Evolutionary conservation across 1,140 invertebrate species (phyloP).

Genomic region (Magallana angulata): DNA sequence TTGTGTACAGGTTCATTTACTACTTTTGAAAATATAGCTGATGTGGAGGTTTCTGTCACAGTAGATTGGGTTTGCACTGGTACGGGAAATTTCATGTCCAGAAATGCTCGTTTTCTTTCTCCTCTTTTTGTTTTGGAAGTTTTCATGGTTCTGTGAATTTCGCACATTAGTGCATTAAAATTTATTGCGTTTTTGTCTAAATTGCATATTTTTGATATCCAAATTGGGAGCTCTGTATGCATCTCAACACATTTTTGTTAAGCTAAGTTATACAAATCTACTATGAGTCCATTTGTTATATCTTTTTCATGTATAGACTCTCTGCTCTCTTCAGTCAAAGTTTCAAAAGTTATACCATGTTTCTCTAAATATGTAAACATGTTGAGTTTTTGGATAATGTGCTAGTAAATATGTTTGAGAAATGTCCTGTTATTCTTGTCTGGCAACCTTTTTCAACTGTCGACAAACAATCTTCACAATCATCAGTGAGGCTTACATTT

Average conservation of each 20-base stretch:
- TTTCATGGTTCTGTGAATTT: conserved; percentile 39
- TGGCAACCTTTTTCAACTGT: not conserved
- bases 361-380: not conserved
- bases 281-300: conserved; percentile 6
- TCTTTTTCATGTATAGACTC: not conserved
- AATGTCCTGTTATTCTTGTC: conserved; percentile 4
- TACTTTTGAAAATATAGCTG: not conserved
- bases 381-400: not conserved
- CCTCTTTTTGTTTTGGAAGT: conserved; percentile 1
- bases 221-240: not conserved
- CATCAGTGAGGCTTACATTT: not conserved
- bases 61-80: not conserved
- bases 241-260: not conserved
- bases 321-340: not conserved
- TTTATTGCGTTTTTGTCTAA: not conserved
- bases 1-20: not conserved
- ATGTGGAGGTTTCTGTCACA: not conserved
- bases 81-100: not conserved
- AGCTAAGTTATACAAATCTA: conserved; percentile 1
- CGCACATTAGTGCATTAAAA: not conserved
- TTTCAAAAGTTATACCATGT: not conserved
- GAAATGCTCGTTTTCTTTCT: conserved; percentile 17
- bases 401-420: not conserved
- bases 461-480: not conserved
- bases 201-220: conserved; percentile 15